Base-by-base conservation (phyloP, 2,113 vertebrate species). In the Carettochelys insculpta region DNA sequence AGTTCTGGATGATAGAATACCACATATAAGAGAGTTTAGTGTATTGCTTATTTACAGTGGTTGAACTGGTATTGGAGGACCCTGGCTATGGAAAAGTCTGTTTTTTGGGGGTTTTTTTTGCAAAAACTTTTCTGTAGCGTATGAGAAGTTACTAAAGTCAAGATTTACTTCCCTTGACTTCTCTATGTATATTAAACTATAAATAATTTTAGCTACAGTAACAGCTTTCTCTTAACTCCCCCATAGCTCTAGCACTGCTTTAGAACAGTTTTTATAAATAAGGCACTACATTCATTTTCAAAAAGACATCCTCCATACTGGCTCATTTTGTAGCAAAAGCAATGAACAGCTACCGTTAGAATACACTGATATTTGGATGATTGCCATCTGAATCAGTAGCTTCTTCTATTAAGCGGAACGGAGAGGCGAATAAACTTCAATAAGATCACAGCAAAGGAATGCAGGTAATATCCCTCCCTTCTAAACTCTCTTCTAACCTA, bases 11-110 rank as follows among this genome's bases (percentile, higher is more conserved):
- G n/a, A n/a, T n/a, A n/a, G n/a, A n/a, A n/a, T n/a, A n/a, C n/a
- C n/a, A n/a, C n/a, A n/a, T n/a, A n/a, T n/a, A n/a, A n/a, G n/a
- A n/a, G n/a, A n/a, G n/a, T n/a, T n/a, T n/a, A n/a, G n/a, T n/a
- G n/a, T 3, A 47, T 83, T 6, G 7, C 17, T 13, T 50, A 38
- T 0, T 0, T 0, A 1, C 10, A 48, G 48, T 29, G 85, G 9
- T 50, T 56, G 24, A 56, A 31, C 8, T 45, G 68, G 25, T 4
- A 54, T 11, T 29, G 41, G 71, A 16, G 61, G 58, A 84, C 41
- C 2, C 24, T 51, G 68, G 52, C 11, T 50, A 41, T 20, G 29
- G 24, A 78, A 86, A 27, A 84, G 82, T 47, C n/a, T n/a, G n/a
- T n/a, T n/a, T n/a, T n/a, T n/a, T n/a, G n/a, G n/a, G n/a, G n/a